Evolutionary conservation across 1,140 invertebrate species (phyloP), one percentile per base, ranked within the genome.

Genomic region (Telenomus remus): DNA sequence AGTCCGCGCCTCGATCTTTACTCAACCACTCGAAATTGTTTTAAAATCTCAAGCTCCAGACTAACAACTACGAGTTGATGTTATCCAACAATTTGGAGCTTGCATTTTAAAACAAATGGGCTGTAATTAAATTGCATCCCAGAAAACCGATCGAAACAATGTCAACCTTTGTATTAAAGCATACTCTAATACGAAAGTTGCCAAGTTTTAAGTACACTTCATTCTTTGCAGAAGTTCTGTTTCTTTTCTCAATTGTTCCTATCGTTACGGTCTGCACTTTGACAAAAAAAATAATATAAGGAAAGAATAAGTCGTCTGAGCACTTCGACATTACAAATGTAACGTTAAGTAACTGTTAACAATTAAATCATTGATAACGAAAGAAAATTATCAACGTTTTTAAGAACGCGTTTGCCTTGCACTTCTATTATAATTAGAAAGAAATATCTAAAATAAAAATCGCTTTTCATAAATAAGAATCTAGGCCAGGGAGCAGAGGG

Each of bases 191-290:
- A 50, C 55, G 6, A 9, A 76, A 76, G 54, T 76, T 69, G 44
- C 34, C 37, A 70, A 76, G 57, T 76, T 68, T 70, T 76, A 76
- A 76, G 61, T 70, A 76, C 72, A 56, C 72, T 75, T 68, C 57
- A 75, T 68, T 68, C 72, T 75, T 74, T 42, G n/a, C 19, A 33
- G 65, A 74, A 74, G 63, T 74, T 74, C 61, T 74, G 50, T 68
- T 74, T 66, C 48, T 51, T 68, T 74, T 68, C 50, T 57, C 63
- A 74, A 61, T 74, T 74, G 61, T 74, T 74, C 57, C 57, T 51
- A 39, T 35, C 42, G 48, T 74, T 57, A 57, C 43, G 37, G 19
- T 27, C 19, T 27, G 19, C 19, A 27, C 19, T 27, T 27, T 27
- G 19, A 37, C 13, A 33, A 39, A 11, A 14, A 72, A 49, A 47